phyloP scores from a whole-genome alignment of 2,113 vertebrate genomes.

The Trogon melanurus region DNA sequence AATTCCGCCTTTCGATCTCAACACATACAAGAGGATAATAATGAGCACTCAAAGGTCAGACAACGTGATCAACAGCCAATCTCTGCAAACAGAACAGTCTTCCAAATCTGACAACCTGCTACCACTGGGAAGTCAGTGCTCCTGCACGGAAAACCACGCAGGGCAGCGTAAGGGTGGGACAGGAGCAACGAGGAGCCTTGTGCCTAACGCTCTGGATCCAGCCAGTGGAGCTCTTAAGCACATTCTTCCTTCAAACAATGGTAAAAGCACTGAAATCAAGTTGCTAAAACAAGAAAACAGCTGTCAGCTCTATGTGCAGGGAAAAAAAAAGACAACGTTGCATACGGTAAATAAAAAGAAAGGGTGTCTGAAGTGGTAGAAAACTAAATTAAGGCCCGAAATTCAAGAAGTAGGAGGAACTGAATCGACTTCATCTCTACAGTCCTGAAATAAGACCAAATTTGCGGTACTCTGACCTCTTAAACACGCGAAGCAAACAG shows the following conservation, averaged over 20 bases:
- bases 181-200: background rate
- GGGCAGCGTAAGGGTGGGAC: background rate
- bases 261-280: background rate
- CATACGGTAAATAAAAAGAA: background rate
- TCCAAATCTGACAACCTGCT: background rate
- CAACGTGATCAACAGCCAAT: background rate
- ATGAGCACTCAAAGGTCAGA: background rate
- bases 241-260: background rate
- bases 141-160: background rate
- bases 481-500: background rate
- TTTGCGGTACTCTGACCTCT: background rate
- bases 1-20: background rate
- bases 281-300: background rate
- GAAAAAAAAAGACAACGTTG: background rate
- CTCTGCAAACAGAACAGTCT: background rate
- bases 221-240: background rate
- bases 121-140: background rate
- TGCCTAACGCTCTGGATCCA: background rate
- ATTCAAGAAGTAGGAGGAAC: background rate
- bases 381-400: background rate
- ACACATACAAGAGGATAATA: background rate
- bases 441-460: background rate
- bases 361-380: background rate
- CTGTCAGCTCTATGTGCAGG: background rate
- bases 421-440: background rate